A percentile compares a stretch with the other conserved stretches of the same genome.
Evolutionary conservation across 2,888 invertebrate species (phyloP).

Genomic region (Stegana nigrithorax): DNA sequence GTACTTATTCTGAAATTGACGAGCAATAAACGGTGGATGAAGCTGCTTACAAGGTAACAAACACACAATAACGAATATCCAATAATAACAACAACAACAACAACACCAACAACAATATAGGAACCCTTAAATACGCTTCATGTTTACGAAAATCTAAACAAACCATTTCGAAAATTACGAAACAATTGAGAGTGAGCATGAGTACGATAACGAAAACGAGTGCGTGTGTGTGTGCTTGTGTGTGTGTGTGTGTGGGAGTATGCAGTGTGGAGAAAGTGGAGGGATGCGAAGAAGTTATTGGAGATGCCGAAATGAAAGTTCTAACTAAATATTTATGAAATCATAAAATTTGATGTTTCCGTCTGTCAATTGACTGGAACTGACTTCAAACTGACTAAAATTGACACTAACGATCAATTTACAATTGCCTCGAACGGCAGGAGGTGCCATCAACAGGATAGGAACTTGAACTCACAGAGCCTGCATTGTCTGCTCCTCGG

Average conservation of each 20-base stretch:
- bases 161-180: constrained; percentile 33
- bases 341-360: constrained; percentile 69
- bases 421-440: constrained; percentile 26
- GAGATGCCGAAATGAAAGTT: constrained; percentile 22
- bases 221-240: too few relatives aligned
- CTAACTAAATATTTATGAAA: constrained; percentile 63
- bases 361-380: constrained; percentile 32
- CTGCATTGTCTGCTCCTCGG: too few relatives aligned
- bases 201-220: too few relatives aligned
- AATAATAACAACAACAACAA: too few relatives aligned
- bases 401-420: constrained; percentile 54
- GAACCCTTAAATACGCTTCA: constrained; percentile 38
- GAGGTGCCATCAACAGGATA: too few relatives aligned
- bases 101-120: too few relatives aligned
- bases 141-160: constrained; percentile 46
- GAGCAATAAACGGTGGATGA: too few relatives aligned
- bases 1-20: constrained; percentile 1
- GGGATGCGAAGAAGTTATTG: too few relatives aligned
- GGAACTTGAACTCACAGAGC: too few relatives aligned
- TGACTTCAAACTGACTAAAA: constrained; percentile 40
- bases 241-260: too few relatives aligned
- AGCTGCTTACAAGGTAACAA: too few relatives aligned
- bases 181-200: constrained; percentile 1
- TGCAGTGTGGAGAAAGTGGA: constrained; percentile 10
- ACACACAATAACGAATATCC: too few relatives aligned